Conservation (phyloP, 2,888 invertebrate species). For the Apamea epomidion region DNA sequence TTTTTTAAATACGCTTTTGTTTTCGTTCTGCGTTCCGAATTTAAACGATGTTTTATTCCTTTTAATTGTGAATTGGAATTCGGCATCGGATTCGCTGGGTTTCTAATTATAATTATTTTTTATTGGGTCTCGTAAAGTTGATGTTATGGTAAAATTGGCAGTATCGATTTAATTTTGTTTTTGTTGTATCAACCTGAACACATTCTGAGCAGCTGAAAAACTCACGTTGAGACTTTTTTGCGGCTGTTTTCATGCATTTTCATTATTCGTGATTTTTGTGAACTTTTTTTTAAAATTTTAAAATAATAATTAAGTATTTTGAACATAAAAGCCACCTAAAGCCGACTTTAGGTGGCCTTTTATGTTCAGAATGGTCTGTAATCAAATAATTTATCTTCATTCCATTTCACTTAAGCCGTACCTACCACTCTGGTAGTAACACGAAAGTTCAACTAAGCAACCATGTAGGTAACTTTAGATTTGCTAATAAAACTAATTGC, state of each 20-base stretch:
- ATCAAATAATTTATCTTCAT: neutral
- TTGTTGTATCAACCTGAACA: neutral
- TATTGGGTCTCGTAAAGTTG: constrained; percentile 8
- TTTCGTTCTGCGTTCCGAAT: constrained; percentile 53
- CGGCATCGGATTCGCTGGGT: constrained; percentile 13
- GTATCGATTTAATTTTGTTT: constrained; percentile 1
- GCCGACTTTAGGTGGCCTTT: neutral
- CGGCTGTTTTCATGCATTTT: neutral
- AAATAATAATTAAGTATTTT: neutral
- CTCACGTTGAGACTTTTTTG: neutral
- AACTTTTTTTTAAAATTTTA: neutral
- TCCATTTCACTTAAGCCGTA: neutral
- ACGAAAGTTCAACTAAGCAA: constrained; percentile 18
- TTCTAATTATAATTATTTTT: constrained; percentile 14
- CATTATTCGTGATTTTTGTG: neutral
- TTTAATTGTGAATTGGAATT: constrained; percentile 52
- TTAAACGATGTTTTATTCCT: constrained; percentile 46
- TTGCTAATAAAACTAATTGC: constrained; percentile 53
- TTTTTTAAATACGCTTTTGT: constrained; percentile 56
- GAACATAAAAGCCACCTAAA: neutral
- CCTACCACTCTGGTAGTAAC: neutral
- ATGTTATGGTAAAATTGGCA: neutral
- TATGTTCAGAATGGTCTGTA: neutral
- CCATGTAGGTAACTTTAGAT: constrained; percentile 37
- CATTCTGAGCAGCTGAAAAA: neutral